A percentile compares a stretch with the other conserved stretches of the same genome.
Conservation (phyloP, 2,888 invertebrate species). For the Elegia similella region DNA sequence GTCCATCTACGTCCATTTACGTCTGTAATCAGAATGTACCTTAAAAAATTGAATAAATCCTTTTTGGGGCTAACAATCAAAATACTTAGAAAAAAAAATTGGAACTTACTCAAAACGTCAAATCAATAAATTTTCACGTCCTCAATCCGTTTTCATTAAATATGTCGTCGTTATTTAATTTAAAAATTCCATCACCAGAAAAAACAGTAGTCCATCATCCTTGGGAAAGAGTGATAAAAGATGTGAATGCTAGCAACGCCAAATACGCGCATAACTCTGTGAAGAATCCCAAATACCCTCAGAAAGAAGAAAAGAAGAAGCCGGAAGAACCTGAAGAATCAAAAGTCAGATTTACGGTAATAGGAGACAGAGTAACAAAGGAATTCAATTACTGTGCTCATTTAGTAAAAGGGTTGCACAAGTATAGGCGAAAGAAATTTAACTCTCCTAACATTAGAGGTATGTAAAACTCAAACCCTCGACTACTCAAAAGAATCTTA, state of each 20-base stretch:
- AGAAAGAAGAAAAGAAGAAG: constrained; percentile 32
- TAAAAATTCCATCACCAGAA: constrained; percentile 31
- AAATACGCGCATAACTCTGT: constrained; percentile 63
- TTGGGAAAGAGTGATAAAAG: constrained; percentile 57
- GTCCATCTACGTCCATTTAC: no score
- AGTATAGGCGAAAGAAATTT: constrained; percentile 53
- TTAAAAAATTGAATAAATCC: no score
- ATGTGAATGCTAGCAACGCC: constrained; percentile 37
- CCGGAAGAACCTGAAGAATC: constrained; percentile 24
- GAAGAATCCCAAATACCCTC: constrained; percentile 54
- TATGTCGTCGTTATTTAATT: constrained; percentile 32
- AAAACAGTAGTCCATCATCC: constrained; percentile 47
- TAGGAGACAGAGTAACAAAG: constrained; percentile 58
- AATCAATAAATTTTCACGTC: no score
- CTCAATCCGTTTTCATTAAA: neutral
- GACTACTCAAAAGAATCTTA: no score
- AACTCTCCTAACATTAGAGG: constrained; percentile 59
- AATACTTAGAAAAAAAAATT: no score
- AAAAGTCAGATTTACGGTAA: constrained; percentile 51
- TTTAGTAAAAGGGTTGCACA: constrained; percentile 56
- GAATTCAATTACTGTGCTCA: constrained; percentile 62
- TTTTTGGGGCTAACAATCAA: no score
- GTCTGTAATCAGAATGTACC: no score
- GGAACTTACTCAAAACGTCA: no score
- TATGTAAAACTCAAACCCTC: no score